Percentiles rank a stretch among this genome's conserved stretches.
Conservation (phyloP, 2,888 invertebrate genomes). For the Parascotia fuliginaria region DNA sequence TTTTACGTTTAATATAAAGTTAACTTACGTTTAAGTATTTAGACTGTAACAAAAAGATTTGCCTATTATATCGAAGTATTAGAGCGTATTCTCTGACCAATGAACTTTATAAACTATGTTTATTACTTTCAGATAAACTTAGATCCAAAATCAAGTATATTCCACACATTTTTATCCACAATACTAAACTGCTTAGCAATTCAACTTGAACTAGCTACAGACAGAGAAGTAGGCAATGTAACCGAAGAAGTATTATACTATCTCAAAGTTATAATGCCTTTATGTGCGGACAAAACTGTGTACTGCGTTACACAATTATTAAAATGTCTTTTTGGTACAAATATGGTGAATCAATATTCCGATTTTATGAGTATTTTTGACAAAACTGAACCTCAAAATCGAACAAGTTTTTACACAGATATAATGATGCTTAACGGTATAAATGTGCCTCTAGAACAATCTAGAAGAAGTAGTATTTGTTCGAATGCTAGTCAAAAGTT, state of each 20-base stretch:
- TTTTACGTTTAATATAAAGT: too few species aligned
- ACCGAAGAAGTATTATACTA: constrained; percentile 93
- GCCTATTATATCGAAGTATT: too few species aligned
- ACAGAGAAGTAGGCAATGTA: constrained; percentile 89
- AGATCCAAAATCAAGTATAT: constrained; percentile 91
- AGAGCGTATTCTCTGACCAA: neutral
- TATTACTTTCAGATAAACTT: constrained; percentile 88
- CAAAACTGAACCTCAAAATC: constrained; percentile 28
- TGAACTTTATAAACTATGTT: neutral
- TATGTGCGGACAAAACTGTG: constrained; percentile 89
- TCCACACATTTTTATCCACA: constrained; percentile 88
- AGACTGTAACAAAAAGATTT: too few species aligned
- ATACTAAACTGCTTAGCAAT: constrained; percentile 88
- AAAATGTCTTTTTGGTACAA: constrained; percentile 91
- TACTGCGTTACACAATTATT: constrained; percentile 91
- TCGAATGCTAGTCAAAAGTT: constrained; percentile 71
- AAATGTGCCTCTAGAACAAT: constrained; percentile 45
- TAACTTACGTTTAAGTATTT: too few species aligned
- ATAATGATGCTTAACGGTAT: constrained; percentile 65
- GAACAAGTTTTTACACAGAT: constrained; percentile 61
- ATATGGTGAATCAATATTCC: constrained; percentile 84
- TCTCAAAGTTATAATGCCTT: constrained; percentile 88
- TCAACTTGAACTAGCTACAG: constrained; percentile 89
- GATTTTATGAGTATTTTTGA: constrained; percentile 72
- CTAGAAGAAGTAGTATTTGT: constrained; percentile 62